Base-by-base conservation (phyloP, 2,113 vertebrate species). In the Prietella phreatophila region DNA sequence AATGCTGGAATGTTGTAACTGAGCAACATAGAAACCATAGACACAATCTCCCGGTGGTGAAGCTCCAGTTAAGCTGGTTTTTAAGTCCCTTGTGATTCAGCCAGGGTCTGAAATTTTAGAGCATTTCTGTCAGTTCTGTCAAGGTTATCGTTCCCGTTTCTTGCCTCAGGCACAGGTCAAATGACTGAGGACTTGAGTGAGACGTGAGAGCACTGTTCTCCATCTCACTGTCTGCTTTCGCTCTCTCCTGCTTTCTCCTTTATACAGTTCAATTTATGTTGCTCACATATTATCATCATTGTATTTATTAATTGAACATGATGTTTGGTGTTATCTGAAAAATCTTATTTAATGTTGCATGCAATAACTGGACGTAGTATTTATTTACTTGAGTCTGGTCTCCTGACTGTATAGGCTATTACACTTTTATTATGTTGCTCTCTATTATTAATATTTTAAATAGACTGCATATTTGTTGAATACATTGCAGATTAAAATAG, bases 51-150 rank as follows among this genome's bases (percentile, higher is more conserved):
- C n/a, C 67, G 76, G 75, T 13, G 85, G 58, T 22, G n/a, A 60
- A 42, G 84, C 58, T 78, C 5, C 73, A 63, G 39, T 79, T 63
- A 11, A 60, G 71, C 55, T 0, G 56, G 15, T 5, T 42, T 75
- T 30, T 22, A 33, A 63, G n/a, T 19, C 73, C 60, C 85, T 14
- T 15, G 75, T 67, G 60, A 39, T 60, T 53, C 33, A 50, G 73
- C 33, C 85, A 15, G 85, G 36, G 36, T 53, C 76, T 86, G 75
- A 63, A 27, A 53, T 65, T 86, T 80, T 50, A 33, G 42, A 79
- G 56, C 39, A 13, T 42, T 69, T 30, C 56, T 89, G 85, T 83
- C 36, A 27, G 69, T 69, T 17, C 56, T 89, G 85, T 86, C 36
- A 39, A 63, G 65, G 19, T 75, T 89, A 60, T 86, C 22, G 60